Percentiles rank a stretch among this genome's conserved stretches.
Conservation (phyloP, 2,113 vertebrate genomes). For the Vidua chalybeata region DNA sequence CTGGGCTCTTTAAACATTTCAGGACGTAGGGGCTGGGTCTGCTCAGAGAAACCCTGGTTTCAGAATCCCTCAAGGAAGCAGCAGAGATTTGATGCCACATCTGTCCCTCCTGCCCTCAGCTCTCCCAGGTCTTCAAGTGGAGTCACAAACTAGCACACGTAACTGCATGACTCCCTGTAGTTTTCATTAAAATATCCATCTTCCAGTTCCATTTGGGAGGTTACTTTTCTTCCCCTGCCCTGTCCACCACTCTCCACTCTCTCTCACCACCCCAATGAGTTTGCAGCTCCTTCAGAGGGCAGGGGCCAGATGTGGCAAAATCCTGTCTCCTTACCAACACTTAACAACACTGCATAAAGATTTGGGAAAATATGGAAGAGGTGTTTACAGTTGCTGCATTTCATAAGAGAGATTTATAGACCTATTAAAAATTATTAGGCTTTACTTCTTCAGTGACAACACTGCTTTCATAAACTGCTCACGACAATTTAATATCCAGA, state of each 20-base stretch:
- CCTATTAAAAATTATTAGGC: slow-evolving; percentile 68
- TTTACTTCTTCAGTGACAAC: slow-evolving; percentile 46
- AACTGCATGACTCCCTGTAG: not conserved
- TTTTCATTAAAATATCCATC: not conserved
- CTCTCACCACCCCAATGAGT: not conserved
- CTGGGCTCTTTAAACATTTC: not conserved
- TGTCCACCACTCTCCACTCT: not conserved
- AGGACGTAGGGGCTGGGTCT: not conserved
- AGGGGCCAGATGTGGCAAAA: slow-evolving; percentile 20
- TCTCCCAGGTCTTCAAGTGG: not conserved
- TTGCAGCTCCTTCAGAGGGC: not conserved
- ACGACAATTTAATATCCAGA: not conserved
- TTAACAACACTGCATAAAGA: slow-evolving; percentile 44
- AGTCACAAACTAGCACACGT: not conserved
- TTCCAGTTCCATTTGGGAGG: not conserved
- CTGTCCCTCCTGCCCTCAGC: not conserved
- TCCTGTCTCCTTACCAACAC: slow-evolving; percentile 23
- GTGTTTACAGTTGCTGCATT: slow-evolving; percentile 65
- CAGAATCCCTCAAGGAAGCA: not conserved
- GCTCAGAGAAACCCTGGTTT: not conserved
- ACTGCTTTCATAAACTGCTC: slow-evolving; percentile 8
- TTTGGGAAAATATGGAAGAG: slow-evolving; percentile 53
- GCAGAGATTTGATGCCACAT: not conserved
- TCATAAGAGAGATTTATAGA: slow-evolving; percentile 66
- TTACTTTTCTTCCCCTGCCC: not conserved